A percentile compares a stretch with the other conserved stretches of the same genome.
phyloP scores from a whole-genome alignment of 2,113 vertebrate genomes.

The Pelvicachromis taeniatus region DNA sequence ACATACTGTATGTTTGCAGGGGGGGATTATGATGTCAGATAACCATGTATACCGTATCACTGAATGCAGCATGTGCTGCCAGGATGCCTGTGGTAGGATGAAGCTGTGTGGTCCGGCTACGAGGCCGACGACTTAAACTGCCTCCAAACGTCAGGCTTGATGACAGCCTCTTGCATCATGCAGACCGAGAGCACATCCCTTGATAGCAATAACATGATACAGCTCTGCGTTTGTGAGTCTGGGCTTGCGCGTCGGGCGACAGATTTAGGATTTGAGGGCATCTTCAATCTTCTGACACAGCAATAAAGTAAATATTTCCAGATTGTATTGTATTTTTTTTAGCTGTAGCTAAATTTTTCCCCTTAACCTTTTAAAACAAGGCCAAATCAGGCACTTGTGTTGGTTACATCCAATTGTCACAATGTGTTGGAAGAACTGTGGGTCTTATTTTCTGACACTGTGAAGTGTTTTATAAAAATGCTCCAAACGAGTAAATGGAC shows the following conservation, averaged over 20 bases:
- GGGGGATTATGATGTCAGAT: background rate
- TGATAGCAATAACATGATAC: background rate
- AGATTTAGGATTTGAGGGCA: background rate
- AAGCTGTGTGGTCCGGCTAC: background rate
- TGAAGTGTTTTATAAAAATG: background rate
- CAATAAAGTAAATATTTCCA: background rate
- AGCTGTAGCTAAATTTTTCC: background rate
- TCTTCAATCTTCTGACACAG: background rate
- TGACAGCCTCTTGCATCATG: background rate
- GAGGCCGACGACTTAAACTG: background rate
- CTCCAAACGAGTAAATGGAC: slow-evolving; percentile 1
- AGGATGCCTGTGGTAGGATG: background rate
- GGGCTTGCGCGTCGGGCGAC: background rate
- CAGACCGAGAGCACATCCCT: background rate
- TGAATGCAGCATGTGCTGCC: background rate
- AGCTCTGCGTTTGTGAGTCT: background rate
- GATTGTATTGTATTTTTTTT: background rate
- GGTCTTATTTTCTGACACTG: background rate
- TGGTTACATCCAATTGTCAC: background rate
- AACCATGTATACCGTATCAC: background rate
- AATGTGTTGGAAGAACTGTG: background rate
- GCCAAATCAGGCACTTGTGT: background rate
- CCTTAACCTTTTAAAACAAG: background rate
- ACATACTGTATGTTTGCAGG: background rate
- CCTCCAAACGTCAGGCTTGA: background rate